These are phyloP conservation scores for Pseudobourletiella spinata DNA, from an alignment of 1,140 invertebrate genomes.

Conservation along the genomic window DNA sequence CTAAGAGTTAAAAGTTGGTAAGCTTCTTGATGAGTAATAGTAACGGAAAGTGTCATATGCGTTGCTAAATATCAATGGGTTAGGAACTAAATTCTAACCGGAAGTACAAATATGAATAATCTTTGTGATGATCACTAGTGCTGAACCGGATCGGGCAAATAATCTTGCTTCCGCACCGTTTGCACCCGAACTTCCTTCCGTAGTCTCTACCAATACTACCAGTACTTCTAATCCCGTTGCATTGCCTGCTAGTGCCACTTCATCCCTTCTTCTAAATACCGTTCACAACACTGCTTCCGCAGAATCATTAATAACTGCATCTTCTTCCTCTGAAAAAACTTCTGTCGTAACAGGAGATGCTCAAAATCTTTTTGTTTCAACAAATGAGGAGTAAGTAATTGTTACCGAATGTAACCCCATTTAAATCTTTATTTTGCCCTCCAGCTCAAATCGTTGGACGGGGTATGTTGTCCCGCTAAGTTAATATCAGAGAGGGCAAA, in stretches of 20 bases:
- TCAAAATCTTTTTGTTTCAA: slow-evolving; percentile 8
- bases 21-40: too few species aligned
- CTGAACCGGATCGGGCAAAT: slow-evolving; percentile 19
- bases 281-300: not conserved
- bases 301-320: not conserved
- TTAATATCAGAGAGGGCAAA: too few species aligned
- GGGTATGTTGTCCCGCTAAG: too few species aligned
- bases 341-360: slow-evolving; percentile 8
- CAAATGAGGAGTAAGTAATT: slow-evolving; percentile 8
- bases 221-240: slow-evolving; percentile 1
- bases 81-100: too few species aligned
- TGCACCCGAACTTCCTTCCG: slow-evolving; percentile 4
- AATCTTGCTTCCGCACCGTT: not conserved
- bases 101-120: too few species aligned
- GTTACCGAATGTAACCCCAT: too few species aligned
- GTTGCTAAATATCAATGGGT: too few species aligned
- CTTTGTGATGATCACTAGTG: too few species aligned
- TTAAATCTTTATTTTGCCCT: too few species aligned
- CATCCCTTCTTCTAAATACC: not conserved
- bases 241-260: slow-evolving; percentile 2
- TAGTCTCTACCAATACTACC: not conserved
- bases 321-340: slow-evolving; percentile 2
- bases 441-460: too few species aligned
- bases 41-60: too few species aligned
- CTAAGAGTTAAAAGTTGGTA: too few species aligned